Conservation (phyloP, 2,888 invertebrate genomes). For the Marasmarcha lunaedactyla region DNA sequence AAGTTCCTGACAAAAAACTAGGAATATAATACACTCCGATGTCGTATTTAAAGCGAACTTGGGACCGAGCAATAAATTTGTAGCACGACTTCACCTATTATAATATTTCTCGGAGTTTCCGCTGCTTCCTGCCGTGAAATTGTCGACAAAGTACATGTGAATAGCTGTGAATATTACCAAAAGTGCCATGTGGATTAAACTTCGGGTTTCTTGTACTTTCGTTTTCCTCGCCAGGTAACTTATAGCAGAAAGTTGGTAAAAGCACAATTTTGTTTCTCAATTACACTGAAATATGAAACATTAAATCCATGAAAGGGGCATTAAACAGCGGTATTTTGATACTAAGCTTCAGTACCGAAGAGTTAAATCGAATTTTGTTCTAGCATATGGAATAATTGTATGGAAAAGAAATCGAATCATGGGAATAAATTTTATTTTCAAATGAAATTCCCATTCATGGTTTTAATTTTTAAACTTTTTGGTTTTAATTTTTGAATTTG, state of each 20-base stretch:
- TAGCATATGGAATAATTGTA: no score
- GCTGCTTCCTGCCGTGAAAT: conserved; percentile 1
- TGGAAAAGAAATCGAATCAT: no score
- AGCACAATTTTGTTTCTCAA: neutral
- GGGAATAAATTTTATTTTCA: no score
- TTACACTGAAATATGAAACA: neutral
- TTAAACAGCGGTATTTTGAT: no score
- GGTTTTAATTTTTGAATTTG: no score
- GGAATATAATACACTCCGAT: conserved; percentile 4
- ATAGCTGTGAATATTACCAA: conserved; percentile 1
- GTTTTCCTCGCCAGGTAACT: neutral
- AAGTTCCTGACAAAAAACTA: conserved; percentile 11
- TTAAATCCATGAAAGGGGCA: no score
- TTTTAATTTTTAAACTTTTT: no score
- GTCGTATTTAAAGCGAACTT: conserved; percentile 6
- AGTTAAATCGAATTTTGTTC: no score
- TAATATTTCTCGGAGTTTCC: conserved; percentile 13
- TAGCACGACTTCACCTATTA: conserved; percentile 18
- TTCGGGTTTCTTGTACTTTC: neutral
- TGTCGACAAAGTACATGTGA: conserved; percentile 7
- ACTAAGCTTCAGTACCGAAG: no score
- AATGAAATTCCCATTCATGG: no score
- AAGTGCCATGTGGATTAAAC: neutral
- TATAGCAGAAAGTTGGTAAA: neutral
- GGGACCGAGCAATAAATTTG: conserved; percentile 14